Conservation (phyloP, 2,797 vertebrate genomes). For the Acanthurus tractus region DNA sequence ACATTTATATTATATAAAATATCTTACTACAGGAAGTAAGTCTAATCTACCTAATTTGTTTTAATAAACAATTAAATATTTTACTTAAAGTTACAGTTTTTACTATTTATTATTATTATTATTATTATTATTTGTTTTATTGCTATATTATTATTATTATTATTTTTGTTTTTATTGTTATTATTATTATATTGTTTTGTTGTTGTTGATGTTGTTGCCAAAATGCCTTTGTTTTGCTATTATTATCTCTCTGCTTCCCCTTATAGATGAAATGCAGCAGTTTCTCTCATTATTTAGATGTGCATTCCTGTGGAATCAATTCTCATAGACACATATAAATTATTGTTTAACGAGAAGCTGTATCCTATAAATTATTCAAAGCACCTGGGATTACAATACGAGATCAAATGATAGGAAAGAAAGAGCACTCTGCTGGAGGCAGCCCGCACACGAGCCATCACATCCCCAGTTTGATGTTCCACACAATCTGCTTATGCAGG, state of each 20-base stretch:
- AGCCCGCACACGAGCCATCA: conserved; percentile 86
- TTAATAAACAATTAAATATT: no score
- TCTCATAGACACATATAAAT: conserved; percentile 91
- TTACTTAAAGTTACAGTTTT: no score
- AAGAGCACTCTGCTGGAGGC: conserved; percentile 88
- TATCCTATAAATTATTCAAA: conserved; percentile 91
- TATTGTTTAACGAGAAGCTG: conserved; percentile 91
- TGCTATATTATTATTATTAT: no score
- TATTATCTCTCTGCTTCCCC: conserved; percentile 77
- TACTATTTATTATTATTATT: no score
- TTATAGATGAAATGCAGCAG: conserved; percentile 81
- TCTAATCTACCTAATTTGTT: neutral
- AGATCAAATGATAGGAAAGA: conserved; percentile 90
- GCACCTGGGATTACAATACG: conserved; percentile 90
- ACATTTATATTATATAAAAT: no score
- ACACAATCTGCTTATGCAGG: conserved; percentile 88
- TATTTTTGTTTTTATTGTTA: neutral
- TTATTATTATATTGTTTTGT: no score
- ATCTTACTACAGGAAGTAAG: conserved; percentile 9
- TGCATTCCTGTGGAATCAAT: conserved; percentile 86
- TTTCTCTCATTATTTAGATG: conserved; percentile 89
- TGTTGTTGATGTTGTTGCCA: conserved; percentile 57
- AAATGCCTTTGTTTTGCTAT: conserved; percentile 77
- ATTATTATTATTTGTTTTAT: no score
- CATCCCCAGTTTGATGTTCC: conserved; percentile 88